These are phyloP conservation scores for Myotis pilosus DNA, from an alignment of 2,797 vertebrate species.

Conservation along the genomic window DNA sequence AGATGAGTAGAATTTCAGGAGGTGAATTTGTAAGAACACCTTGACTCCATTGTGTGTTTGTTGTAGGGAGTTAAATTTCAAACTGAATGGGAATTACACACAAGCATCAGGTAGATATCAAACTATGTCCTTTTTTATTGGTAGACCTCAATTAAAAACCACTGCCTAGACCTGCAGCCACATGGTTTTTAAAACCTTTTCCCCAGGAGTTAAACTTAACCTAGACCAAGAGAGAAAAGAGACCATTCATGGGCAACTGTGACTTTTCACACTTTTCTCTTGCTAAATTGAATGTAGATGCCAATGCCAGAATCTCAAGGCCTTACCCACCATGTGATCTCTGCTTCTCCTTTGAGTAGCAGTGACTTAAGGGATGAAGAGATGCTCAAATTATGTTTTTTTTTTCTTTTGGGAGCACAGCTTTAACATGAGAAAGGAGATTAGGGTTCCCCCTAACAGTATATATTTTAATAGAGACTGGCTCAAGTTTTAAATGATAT, in stretches of 20 bases:
- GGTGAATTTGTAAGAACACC: not conserved
- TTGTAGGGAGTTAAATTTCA: not conserved
- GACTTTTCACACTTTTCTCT: not conserved
- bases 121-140: not conserved
- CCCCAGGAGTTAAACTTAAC: not conserved
- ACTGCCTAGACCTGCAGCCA: not conserved
- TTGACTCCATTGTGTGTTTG: not conserved
- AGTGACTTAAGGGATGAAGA: not conserved
- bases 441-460: not conserved
- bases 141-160: not conserved
- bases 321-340: not conserved
- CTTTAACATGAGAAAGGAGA: not conserved
- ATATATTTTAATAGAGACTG: not conserved
- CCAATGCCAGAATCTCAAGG: not conserved
- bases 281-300: not conserved
- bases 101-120: not conserved
- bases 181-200: not conserved
- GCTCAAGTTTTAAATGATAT: conserved; percentile 10
- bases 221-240: not conserved
- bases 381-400: not conserved
- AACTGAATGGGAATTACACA: not conserved
- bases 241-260: not conserved
- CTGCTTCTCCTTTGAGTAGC: not conserved
- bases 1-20: not conserved
- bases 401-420: not conserved